Evolutionary conservation across 2,113 vertebrate genomes (phyloP).

Genomic region (Picathartes gymnocephalus): DNA sequence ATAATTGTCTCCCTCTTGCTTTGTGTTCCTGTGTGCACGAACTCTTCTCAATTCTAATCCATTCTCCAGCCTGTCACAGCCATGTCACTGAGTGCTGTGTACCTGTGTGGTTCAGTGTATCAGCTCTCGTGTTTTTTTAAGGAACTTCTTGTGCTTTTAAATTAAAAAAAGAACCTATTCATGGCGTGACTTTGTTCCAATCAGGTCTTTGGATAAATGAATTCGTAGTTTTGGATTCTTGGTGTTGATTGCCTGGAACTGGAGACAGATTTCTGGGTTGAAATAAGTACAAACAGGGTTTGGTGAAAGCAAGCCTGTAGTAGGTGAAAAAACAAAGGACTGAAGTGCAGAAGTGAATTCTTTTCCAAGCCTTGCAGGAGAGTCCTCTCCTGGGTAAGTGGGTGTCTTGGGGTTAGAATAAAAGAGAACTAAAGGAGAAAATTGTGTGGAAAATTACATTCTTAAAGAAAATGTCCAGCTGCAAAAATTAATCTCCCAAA

Average conservation of each 20-base stretch:
- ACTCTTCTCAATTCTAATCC: neutral
- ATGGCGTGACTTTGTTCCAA: neutral
- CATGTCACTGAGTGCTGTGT: neutral
- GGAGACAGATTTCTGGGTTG: neutral
- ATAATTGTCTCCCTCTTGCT: neutral
- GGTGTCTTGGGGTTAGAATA: neutral
- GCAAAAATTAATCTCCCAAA: constrained; percentile 54
- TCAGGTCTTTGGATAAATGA: neutral
- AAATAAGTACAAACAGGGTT: neutral
- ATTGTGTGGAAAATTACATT: constrained; percentile 30
- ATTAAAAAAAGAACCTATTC: neutral
- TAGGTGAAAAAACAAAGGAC: neutral
- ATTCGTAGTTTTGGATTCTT: neutral
- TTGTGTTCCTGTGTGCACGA: neutral
- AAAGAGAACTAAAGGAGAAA: constrained; percentile 18
- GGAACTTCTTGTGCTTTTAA: neutral
- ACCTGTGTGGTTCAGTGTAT: neutral
- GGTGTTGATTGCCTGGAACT: neutral
- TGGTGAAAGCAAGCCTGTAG: neutral
- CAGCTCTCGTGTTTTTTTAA: neutral
- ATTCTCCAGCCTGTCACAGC: neutral
- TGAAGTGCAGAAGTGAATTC: neutral
- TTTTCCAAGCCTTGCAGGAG: neutral
- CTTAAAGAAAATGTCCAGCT: constrained; percentile 38
- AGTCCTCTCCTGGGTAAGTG: neutral